Evolutionary conservation across 1,140 invertebrate genomes (phyloP), one percentile per base, ranked within the genome.

Genomic region (Ceratitis capitata): DNA sequence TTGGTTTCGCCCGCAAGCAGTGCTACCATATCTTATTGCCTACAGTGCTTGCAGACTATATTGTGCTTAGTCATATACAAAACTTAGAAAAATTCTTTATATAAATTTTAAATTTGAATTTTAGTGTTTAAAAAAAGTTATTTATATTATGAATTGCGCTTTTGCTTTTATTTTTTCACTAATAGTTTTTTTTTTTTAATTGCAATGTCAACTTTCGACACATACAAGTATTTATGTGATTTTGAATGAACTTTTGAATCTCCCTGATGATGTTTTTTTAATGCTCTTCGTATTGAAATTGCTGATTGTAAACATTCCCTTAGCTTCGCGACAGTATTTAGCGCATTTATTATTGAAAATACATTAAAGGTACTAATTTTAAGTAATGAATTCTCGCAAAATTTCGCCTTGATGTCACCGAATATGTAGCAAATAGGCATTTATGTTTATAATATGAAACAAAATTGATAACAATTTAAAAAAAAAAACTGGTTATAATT

Each of bases 221-320:
- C n/a, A n/a, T n/a, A n/a, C n/a, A n/a, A n/a, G n/a, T n/a, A n/a
- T n/a, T n/a, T n/a, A n/a, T n/a, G n/a, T n/a, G n/a, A n/a, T n/a
- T n/a, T 39, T 69, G 61, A n/a, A n/a, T 69, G 39, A 69, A 69
- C 61, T 39, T 69, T 39, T 14, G 61, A 69, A 69, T 69, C 61
- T 69, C 61, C 32, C n/a, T 4, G 39, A 35, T 61, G 10, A 26
- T 12, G 14, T 61, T 12, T 23, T 53, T 19, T 32, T 26, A 14
- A 29, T 14, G 3, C 23, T 23, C 1, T 16, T 61, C 23, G 58
- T 26, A n/a, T 14, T 32, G 23, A 4, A 3, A 32, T 74, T 69
- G 16, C 35, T n/a, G 19, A 69, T 19, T 69, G 64, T 23, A 16
- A 69, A 69, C 64, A 69, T 69, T 69, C 35, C 35, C 32, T 35